A percentile compares a stretch with the other conserved stretches of the same genome.
These are phyloP conservation scores for Caerostris extrusa DNA, from an alignment of 1,140 invertebrate genomes.

Conservation along the genomic window DNA sequence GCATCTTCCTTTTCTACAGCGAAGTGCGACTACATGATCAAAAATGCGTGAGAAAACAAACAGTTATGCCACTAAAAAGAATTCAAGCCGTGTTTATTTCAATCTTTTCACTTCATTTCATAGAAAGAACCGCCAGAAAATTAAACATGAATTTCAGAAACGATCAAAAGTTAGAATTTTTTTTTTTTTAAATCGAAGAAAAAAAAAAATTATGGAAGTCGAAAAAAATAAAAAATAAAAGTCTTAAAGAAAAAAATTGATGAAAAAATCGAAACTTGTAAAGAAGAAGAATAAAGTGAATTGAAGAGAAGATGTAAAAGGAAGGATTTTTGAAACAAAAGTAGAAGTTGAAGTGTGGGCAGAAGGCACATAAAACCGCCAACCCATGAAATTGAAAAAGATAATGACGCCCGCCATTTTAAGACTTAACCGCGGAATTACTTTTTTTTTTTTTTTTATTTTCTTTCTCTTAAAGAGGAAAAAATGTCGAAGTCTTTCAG, in stretches of 20 bases:
- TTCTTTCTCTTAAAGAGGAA: not conserved
- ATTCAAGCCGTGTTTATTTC: conserved; percentile 8
- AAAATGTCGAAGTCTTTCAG: conserved; percentile 11
- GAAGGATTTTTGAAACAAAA: no score
- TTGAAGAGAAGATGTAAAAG: no score
- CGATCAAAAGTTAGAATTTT: conserved; percentile 8
- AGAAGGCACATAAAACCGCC: conserved; percentile 33
- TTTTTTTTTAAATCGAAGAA: not conserved
- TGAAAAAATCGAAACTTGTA: not conserved
- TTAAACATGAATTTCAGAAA: conserved; percentile 51
- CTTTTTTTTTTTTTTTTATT: not conserved
- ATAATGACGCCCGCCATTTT: conserved; percentile 55
- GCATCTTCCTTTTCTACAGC: not conserved
- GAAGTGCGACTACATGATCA: not conserved
- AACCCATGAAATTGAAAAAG: conserved; percentile 63
- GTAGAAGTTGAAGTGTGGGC: no score
- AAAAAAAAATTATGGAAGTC: not conserved
- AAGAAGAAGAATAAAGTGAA: no score
- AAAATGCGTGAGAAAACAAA: conserved; percentile 26
- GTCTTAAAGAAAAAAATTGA: not conserved
- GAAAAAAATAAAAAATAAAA: not conserved
- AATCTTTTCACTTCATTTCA: conserved; percentile 57
- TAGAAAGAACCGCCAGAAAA: conserved; percentile 27
- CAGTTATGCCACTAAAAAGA: not conserved
- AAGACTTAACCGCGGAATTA: conserved; percentile 48